Evolutionary conservation across 2,113 vertebrate genomes (phyloP).

Genomic region (Onychorhynchus coronatus): DNA sequence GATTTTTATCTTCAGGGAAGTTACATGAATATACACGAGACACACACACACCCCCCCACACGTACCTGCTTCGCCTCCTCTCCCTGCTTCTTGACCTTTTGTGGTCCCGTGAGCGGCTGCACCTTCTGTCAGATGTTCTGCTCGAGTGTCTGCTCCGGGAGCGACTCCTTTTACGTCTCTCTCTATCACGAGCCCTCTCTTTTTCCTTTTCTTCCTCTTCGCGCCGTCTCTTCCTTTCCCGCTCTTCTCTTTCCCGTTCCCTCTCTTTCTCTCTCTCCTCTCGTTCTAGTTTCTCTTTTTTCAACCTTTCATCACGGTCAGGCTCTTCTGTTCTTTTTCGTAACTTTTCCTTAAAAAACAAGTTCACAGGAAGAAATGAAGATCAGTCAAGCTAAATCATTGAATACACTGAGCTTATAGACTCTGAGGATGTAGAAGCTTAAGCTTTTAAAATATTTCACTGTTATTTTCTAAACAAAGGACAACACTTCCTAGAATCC

Average conservation of each 20-base stretch:
- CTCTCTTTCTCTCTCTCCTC: constrained; percentile 81
- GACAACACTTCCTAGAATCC: background rate
- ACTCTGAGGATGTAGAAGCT: background rate
- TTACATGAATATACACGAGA: background rate
- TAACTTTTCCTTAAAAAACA: constrained; percentile 76
- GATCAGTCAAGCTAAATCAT: background rate
- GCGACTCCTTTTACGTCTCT: constrained; percentile 89
- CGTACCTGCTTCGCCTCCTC: constrained; percentile 90
- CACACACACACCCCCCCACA: background rate
- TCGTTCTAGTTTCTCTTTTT: constrained; percentile 83
- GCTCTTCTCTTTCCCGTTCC: constrained; percentile 84
- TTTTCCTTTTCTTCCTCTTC: constrained; percentile 83
- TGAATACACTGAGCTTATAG: background rate
- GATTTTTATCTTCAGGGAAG: background rate
- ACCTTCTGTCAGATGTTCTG: constrained; percentile 88
- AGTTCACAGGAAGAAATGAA: background rate
- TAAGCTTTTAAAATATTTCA: background rate
- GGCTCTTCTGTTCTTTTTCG: constrained; percentile 87
- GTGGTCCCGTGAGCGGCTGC: constrained; percentile 91
- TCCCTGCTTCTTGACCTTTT: constrained; percentile 94
- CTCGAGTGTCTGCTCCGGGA: constrained; percentile 93
- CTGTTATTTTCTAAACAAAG: background rate
- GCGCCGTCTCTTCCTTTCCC: constrained; percentile 80
- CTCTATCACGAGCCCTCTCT: constrained; percentile 82
- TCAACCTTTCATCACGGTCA: constrained; percentile 86